These are phyloP conservation scores for Danaus melanippus DNA, from an alignment of 1,140 invertebrate genomes.

Conservation along the genomic window DNA sequence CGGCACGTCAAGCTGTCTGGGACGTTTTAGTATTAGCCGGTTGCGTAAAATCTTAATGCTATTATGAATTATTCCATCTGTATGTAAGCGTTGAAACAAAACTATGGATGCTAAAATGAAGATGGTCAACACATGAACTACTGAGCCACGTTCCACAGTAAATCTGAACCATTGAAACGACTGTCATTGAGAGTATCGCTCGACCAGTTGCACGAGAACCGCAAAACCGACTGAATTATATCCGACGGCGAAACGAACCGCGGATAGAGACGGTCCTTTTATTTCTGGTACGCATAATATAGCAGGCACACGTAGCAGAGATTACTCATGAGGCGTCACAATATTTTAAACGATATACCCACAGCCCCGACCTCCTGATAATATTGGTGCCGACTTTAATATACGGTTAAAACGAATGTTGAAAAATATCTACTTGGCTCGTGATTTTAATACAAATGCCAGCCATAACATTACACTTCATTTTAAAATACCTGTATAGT, in stretches of 20 bases:
- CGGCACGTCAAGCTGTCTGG: conserved; percentile 19
- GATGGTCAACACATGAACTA: conserved; percentile 45
- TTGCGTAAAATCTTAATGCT: conserved; percentile 28
- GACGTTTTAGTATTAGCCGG: conserved; percentile 23
- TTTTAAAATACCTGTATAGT: conserved; percentile 3
- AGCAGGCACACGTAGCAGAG: conserved; percentile 45
- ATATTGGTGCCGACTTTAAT: conserved; percentile 52
- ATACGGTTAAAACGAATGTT: conserved; percentile 45
- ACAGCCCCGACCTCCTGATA: conserved; percentile 50
- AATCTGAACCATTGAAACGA: conserved; percentile 61
- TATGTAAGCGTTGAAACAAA: conserved; percentile 38
- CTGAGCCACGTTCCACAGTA: conserved; percentile 37
- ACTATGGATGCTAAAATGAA: conserved; percentile 47
- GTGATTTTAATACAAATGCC: conserved; percentile 13
- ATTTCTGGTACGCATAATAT: conserved; percentile 35
- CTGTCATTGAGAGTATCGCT: conserved; percentile 56
- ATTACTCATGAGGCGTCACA: conserved; percentile 57
- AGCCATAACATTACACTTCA: conserved; percentile 8
- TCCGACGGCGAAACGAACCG: conserved; percentile 5
- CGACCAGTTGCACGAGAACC: conserved; percentile 36
- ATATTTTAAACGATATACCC: conserved; percentile 60
- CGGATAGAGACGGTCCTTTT: conserved; percentile 21
- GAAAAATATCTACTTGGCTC: conserved; percentile 37
- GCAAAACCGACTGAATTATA: conserved; percentile 20
- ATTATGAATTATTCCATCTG: conserved; percentile 44